Conservation (phyloP, 2,888 invertebrate species). For the Portevinia maculata region DNA sequence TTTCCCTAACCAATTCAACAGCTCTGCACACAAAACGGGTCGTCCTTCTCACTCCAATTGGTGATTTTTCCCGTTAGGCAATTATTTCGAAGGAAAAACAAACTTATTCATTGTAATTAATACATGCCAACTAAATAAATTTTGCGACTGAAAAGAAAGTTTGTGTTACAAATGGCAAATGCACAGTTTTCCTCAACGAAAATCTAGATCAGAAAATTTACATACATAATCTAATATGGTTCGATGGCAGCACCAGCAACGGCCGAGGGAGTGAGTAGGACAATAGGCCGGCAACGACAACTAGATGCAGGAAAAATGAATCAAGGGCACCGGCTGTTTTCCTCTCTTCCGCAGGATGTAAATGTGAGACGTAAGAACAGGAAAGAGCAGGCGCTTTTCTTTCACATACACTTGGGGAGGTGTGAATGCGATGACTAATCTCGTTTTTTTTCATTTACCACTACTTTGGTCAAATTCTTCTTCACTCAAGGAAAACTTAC, state of each 20-base stretch:
- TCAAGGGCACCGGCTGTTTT: conserved; percentile 71
- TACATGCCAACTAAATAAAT: not conserved
- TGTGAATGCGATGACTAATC: conserved; percentile 70
- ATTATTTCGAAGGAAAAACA: conserved; percentile 17
- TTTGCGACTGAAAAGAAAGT: conserved; percentile 40
- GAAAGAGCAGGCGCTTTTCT: conserved; percentile 43
- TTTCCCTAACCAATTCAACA: conserved; percentile 24
- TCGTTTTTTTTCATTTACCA: conserved; percentile 32
- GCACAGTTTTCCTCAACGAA: not conserved
- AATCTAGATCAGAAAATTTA: not conserved
- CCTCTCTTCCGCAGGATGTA: conserved; percentile 64
- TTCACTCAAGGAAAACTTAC: conserved; percentile 13
- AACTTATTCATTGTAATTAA: conserved; percentile 6
- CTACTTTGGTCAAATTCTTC: conserved; percentile 34
- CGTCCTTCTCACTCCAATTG: conserved; percentile 58
- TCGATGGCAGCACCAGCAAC: not conserved
- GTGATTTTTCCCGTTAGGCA: conserved; percentile 52
- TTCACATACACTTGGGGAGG: conserved; percentile 27
- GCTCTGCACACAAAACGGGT: conserved; percentile 50
- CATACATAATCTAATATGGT: conserved; percentile 64
- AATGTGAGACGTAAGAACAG: conserved; percentile 7
- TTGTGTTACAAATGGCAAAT: conserved; percentile 49
- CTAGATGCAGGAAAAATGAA: not conserved
- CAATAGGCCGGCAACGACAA: conserved; percentile 40
- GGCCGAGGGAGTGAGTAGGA: conserved; percentile 4